Base-by-base conservation (phyloP, 2,113 vertebrate species). In the cattle (Bos taurus) region DNA sequence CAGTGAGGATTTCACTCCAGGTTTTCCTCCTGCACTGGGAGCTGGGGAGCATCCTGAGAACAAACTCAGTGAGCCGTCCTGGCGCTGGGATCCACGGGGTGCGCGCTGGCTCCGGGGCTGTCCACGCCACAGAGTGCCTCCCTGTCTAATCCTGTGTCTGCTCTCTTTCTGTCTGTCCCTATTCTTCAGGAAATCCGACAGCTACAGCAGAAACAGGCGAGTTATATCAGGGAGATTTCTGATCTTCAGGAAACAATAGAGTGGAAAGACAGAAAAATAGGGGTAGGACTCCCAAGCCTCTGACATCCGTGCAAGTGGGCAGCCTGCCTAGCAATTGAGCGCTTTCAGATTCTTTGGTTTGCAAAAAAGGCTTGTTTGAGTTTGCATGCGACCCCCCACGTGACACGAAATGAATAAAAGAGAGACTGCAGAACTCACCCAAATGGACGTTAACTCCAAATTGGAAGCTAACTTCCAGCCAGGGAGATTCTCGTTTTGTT, bases 241-340 rank as follows among this genome's bases (percentile, higher is more conserved):
- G 99, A 99, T 96, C 99, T 99, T 92, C 99, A 99, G 98, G 99
- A 99, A 95, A 99, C 99, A 40, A 98, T 99, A 99, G 99, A 99
- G 87, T 99, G 99, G 99, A 99, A 99, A 98, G 99, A 99, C 98
- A 99, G 99, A 99, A 99, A 99, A 99, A 99, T 99, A 99, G 99
- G 99, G 99, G 99, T 99, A 99, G 98, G 99, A 96, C 11, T 92
- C 82, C 17, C 25, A 1, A 23, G 87, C 12, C 89, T 97, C 57
- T 56, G 77, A 30, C 52, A 3, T 30, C 33, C 71, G 21, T 56
- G 78, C 89, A 4, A 0, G 17, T 6, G 91, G 96, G 54, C 40
- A 2, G 46, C 74, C 59, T 56, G 9, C 1, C 71, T 59, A 46
- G 57, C 78, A 87, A 48, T 1, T 4, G 4, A 1, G 3, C 2